phyloP scores from a whole-genome alignment of 2,113 vertebrate genomes.

The Ctenodactylus gundi region DNA sequence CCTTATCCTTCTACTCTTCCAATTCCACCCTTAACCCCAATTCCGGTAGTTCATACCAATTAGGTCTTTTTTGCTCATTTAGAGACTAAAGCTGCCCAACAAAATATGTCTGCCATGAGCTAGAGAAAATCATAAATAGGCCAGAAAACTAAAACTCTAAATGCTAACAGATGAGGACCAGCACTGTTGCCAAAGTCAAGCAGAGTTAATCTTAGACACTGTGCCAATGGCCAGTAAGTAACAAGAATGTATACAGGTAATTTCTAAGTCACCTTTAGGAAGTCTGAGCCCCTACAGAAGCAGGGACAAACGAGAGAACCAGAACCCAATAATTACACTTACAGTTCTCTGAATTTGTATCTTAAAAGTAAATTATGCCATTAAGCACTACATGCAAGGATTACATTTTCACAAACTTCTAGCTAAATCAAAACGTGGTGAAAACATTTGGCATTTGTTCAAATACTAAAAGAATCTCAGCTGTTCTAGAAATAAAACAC shows the following conservation, averaged over 20 bases:
- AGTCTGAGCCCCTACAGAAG: not conserved
- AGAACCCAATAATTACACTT: conserved; percentile 5
- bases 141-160: conserved; percentile 42
- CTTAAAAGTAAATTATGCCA: conserved; percentile 64
- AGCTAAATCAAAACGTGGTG: conserved; percentile 49
- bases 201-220: conserved; percentile 27
- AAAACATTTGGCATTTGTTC: conserved; percentile 44
- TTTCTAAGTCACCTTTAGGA: conserved; percentile 29
- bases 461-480: conserved; percentile 44
- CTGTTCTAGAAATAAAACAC: conserved; percentile 61
- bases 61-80: not conserved
- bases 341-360: conserved; percentile 24
- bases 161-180: conserved; percentile 53
- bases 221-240: conserved; percentile 38
- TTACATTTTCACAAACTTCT: conserved; percentile 53
- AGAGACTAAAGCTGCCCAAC: conserved; percentile 29
- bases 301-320: not conserved
- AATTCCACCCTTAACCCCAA: too few species aligned
- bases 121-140: not conserved
- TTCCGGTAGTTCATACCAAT: not conserved
- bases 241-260: not conserved
- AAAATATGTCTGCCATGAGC: not conserved
- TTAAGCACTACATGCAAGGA: conserved; percentile 49
- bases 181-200: conserved; percentile 32
- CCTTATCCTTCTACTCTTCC: not conserved